Evolutionary conservation across 64 coral and sea anemone genomes (phyloP), one percentile per base, ranked within the genome.

Genomic region (Montipora foliosa): DNA sequence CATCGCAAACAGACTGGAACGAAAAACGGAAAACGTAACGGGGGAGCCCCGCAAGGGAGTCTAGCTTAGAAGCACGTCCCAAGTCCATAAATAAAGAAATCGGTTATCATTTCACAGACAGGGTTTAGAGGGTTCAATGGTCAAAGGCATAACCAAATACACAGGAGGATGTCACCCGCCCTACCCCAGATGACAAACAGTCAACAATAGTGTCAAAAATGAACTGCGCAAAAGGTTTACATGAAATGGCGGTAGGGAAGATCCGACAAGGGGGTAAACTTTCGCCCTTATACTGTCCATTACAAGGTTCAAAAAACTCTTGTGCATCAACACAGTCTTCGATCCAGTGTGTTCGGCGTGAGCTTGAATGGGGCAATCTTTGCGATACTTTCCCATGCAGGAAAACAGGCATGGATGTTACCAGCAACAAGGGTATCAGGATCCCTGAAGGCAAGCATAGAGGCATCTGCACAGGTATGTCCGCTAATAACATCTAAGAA

Each of bases 111-210:
- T 29, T 29, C 87, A 76, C 71, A 89, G 47, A 52, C 87, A 47
- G 24, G 83, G 83, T 52, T 87, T 87, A n/a, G 52, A 67, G 3
- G 59, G 59, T 52, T 68, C 64, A 22, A 87, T 20, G 6, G 87
- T 89, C 8, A 89, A 48, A 44, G 87, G 87, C 69, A 89, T 74
- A 11, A 89, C 87, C 71, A 89, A 89, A 59, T 89, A 51, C 22
- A 72, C 73, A 21, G 69, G 71, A 6, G 14, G 47, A 77, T 16
- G 19, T 89, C 2, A 53, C 87, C 87, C 19, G 4, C 87, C 2
- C 7, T 68, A 24, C 9, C 37, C 76, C 76, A 79, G 37, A 47
- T 13, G 37, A 51, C 12, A 79, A 45, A 45, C 83, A 1, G 55
- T 52, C 59, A 64, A 66, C 20, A 24, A 24, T 67, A 87, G 83